Conservation (phyloP, 2,113 vertebrate species). For the Istiophorus platypterus region DNA sequence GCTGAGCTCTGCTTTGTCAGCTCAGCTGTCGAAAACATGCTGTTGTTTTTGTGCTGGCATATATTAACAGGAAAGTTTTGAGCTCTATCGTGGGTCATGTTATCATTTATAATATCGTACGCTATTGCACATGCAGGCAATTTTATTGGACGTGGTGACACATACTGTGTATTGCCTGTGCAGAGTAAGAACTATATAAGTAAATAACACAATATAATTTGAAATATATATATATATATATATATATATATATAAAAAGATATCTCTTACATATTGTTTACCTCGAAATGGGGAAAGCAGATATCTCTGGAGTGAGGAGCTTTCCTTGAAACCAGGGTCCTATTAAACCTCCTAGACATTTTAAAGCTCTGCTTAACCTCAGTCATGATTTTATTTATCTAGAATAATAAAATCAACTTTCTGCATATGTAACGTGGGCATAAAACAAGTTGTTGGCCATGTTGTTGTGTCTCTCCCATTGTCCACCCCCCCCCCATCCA, state of each 20-base stretch:
- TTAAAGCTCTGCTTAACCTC: background rate
- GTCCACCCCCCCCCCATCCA: conserved; percentile 63
- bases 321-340: background rate
- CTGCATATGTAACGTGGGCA: background rate
- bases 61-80: background rate
- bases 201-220: too few species aligned
- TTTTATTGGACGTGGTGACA: background rate
- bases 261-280: background rate
- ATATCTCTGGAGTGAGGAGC: background rate
- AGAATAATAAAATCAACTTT: conserved; percentile 12
- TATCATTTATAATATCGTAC: background rate
- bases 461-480: conserved; percentile 79
- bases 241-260: too few species aligned
- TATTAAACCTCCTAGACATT: too few species aligned
- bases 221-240: too few species aligned
- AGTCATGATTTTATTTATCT: background rate
- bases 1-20: conserved; percentile 51
- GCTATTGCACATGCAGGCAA: background rate
- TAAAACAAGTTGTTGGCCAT: conserved; percentile 70
- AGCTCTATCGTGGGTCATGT: background rate
- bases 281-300: background rate
- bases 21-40: conserved; percentile 27
- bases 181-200: background rate
- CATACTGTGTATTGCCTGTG: background rate
- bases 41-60: conserved; percentile 20